Base-by-base conservation (phyloP, 2,888 invertebrate genomes). In the Thysanoteuthis rhombus region DNA sequence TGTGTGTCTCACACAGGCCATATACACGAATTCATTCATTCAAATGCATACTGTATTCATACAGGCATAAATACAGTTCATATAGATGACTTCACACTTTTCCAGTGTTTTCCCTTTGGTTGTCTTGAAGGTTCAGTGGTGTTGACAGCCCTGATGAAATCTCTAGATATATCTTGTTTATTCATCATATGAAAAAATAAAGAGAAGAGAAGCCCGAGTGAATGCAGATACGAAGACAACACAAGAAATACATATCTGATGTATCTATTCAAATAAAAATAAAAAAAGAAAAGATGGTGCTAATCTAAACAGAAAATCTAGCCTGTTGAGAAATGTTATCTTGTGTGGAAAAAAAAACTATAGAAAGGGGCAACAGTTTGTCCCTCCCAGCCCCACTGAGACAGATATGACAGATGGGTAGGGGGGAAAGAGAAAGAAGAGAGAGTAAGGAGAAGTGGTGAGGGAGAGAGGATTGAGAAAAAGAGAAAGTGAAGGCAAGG, bases 301-400 rank as follows among this genome's bases (percentile, higher is more conserved):
- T 75, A 75, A 75, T 75, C 75, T 75, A 16, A 75, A n/a, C 75
- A 75, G 19, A 75, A n/a, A n/a, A 75, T 75, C 75, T 75, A n/a
- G 75, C n/a, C n/a, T n/a, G 75, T 75, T 75, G 75, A 75, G 75
- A 75, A 75, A 75, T 75, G 75, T 75, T 75, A 75, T 75, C 75
- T 75, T n/a, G n/a, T 75, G n/a, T 75, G 6, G n/a, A 3, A 75
- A 75, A 10, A n/a, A 75, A 75, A 75, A 12, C n/a, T n/a, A 12
- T 10, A n/a, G 12, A 75, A n/a, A n/a, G n/a, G n/a, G 75, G n/a
- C n/a, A 75, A 75, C 16, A n/a, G n/a, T 75, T 75, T 75, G 22
- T 1, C n/a, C 0, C n/a, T n/a, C n/a, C n/a, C n/a, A n/a, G n/a
- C n/a, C n/a, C n/a, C n/a, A n/a, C n/a, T 0, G 0, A 75, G 39